Evolutionary conservation across 2,113 vertebrate species (phyloP), one percentile per base, ranked within the genome.

Genomic region (Oncorhynchus kisutch): DNA sequence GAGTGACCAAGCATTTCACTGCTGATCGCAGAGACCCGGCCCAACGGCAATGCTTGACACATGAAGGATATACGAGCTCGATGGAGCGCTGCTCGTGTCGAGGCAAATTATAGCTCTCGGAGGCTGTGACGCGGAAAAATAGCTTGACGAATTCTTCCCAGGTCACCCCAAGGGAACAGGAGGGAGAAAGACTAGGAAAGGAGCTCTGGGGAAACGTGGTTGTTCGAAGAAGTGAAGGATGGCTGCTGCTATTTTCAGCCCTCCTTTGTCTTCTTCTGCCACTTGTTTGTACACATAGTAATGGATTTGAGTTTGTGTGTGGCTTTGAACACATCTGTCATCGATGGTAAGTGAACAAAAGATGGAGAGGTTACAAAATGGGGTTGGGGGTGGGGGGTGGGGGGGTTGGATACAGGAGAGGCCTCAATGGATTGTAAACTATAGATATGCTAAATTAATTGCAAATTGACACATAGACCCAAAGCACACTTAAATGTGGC

Each of bases 141-240:
- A 76, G 77, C 82, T 77, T 91, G 85, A 89, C 80, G 88, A 86
- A 90, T 86, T 86, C 81, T 90, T 84, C 80, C 81, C 1, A 70
- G 88, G 81, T 86, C 82, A 86, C 71, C 84, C 78, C 76, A 39
- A 75, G 78, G 80, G 84, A 86, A 82, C 3, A 48, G 64, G 71
- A 76, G 20, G 73, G 80, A 88, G 80, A 72, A 86, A 66, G 59
- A 75, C 78, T 76, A 64, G 11, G 73, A 75, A 72, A 54, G 70
- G 51, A 81, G 81, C 60, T 86, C 57, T 60, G 75, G 60, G 66
- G 77, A 77, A 73, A 76, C 49, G 75, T 29, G 66, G 20, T 71
- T 62, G 76, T 25, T 74, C 81, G 64, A 69, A 75, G 73, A 68
- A 45, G 71, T 64, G 67, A 82, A 57, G 80, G 64, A 85, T 62